These are phyloP conservation scores for Anomalospiza imberbis DNA, from an alignment of 2,797 vertebrate species.

Conservation along the genomic window DNA sequence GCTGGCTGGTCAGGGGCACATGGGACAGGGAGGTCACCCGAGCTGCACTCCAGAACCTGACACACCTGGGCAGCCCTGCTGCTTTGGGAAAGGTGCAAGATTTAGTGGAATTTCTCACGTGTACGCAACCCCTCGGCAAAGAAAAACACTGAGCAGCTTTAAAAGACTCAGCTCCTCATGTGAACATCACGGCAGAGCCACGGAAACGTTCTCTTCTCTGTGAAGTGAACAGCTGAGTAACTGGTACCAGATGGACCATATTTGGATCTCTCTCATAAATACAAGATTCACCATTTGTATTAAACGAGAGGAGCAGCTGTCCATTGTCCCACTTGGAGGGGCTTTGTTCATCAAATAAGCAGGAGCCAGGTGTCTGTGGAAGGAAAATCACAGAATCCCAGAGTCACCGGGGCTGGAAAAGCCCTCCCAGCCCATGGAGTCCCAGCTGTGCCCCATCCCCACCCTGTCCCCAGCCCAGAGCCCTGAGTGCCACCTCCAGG, in stretches of 20 bases:
- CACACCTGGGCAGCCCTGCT: not conserved
- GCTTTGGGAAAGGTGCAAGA: rapidly evolving
- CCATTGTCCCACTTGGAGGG: not conserved
- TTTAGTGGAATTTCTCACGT: rapidly evolving
- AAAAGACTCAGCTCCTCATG: not conserved
- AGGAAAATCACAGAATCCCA: not conserved
- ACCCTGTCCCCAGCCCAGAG: rapidly evolving
- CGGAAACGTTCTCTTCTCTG: not conserved
- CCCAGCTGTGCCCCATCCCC: not conserved
- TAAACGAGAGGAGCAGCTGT: not conserved
- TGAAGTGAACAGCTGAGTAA: constrained; percentile 52
- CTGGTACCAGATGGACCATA: constrained; percentile 1
- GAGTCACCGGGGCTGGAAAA: not conserved
- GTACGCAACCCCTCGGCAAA: rapidly evolving
- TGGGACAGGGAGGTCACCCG: not conserved
- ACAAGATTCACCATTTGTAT: constrained; percentile 6
- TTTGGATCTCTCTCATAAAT: constrained; percentile 16
- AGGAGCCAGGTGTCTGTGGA: not conserved
- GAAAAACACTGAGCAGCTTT: not conserved
- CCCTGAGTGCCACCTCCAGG: rapidly evolving
- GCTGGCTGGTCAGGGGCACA: rapidly evolving
- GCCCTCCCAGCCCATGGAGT: rapidly evolving
- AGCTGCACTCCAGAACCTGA: rapidly evolving
- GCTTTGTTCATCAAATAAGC: not conserved
- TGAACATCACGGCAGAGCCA: not conserved